Evolutionary conservation across 2,797 vertebrate genomes (phyloP), one percentile per base, ranked within the genome.

Genomic region (Sus cebifrons): DNA sequence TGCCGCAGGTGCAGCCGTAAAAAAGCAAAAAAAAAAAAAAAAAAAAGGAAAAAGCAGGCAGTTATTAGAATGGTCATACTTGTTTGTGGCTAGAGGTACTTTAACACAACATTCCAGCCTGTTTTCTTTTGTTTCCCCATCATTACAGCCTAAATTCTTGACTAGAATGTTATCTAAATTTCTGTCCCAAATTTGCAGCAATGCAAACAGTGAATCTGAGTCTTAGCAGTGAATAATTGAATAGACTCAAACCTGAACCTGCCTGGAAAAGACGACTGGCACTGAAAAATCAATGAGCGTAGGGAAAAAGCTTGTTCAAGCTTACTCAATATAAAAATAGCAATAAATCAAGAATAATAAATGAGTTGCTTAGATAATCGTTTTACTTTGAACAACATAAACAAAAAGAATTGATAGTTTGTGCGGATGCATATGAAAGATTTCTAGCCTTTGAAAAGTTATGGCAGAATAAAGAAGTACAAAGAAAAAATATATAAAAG

Each of bases 281-380:
- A 86, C 77, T 96, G 83, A 93, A 96, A 95, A 95, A 95, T 97
- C 96, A 96, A 82, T 96, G 74, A 83, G 29, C 64, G 21, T 82
- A 70, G 68, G 32, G 5, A 62, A 68, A 44, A 94, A 96, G 62
- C 27, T 60, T 88, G n/a, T 81, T 54, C 86, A 89, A 83, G 56
- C 56, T 77, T 94, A 87, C 40, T 96, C 65, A 96, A 85, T 94
- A 67, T 86, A 78, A 96, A 96, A 86, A 78, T 15, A 97, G 78
- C 81, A 95, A 64, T 93, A 95, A 94, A 87, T 96, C 90, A 96
- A 95, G 64, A 88, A 89, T 94, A 87, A 95, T 85, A 93, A 95
- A 91, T 3, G 36, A 44, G 49, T 77, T 89, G 83, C 79, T 95
- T 84, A 40, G 75, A 78, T 95, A 96, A 96, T 97, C 81, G 1